These are phyloP conservation scores for Cyanoderma ruficeps DNA, from an alignment of 2,113 vertebrate species.

Conservation along the genomic window DNA sequence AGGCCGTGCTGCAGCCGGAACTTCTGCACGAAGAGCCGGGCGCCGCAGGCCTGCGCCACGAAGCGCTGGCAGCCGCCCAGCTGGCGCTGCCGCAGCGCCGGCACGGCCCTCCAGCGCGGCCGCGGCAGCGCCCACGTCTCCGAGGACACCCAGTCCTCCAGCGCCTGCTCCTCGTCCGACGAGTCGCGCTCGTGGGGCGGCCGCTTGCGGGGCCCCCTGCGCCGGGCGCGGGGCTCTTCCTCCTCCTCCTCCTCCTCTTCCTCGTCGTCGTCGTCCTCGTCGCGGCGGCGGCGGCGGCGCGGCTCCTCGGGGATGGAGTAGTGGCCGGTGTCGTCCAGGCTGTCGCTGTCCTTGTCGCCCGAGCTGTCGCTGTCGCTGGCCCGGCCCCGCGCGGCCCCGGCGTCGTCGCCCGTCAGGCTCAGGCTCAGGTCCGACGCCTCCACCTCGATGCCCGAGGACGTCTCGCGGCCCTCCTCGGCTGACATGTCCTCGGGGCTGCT, in stretches of 20 bases:
- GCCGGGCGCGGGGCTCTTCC: conserved; percentile 67
- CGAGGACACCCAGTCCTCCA: conserved; percentile 90
- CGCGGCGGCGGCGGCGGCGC: conserved; percentile 56
- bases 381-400: neutral
- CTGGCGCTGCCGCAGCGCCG: conserved; percentile 84
- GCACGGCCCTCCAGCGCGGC: conserved; percentile 84
- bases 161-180: conserved; percentile 82
- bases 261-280: conserved; percentile 79
- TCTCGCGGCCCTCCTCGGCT: conserved; percentile 74
- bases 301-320: conserved; percentile 89
- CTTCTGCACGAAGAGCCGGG: conserved; percentile 88
- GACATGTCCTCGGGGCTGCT: conserved; percentile 71
- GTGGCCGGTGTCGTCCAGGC: conserved; percentile 91
- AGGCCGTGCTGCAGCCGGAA: conserved; percentile 89
- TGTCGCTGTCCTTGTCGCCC: conserved; percentile 89
- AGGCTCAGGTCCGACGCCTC: conserved; percentile 79
- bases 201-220: conserved; percentile 67
- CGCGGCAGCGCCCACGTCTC: conserved; percentile 83
- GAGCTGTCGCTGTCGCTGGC: conserved; percentile 75
- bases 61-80: conserved; percentile 86
- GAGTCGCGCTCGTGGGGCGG: conserved; percentile 76
- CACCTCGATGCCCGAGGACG: conserved; percentile 80
- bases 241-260: conserved; percentile 78
- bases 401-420: conserved; percentile 76
- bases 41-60: conserved; percentile 86